Percentiles rank a stretch among this genome's conserved stretches.
Conservation (phyloP, 2,113 vertebrate genomes). For the Plecotus auritus region DNA sequence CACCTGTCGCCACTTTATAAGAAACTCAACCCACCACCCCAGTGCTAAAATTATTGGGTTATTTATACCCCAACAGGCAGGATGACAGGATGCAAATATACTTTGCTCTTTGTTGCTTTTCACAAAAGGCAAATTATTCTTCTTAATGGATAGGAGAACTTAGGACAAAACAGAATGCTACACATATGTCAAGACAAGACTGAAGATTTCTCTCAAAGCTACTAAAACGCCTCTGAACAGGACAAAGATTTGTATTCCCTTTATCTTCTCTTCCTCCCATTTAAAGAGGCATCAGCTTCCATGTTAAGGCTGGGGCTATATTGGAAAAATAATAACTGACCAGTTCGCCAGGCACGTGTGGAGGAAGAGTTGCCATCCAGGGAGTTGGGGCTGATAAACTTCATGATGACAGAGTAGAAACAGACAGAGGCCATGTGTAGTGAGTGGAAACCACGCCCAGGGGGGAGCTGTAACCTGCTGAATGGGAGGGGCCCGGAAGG, state of each 20-base stretch:
- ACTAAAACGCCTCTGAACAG: slow-evolving; percentile 46
- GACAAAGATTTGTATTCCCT: slow-evolving; percentile 26
- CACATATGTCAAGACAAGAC: background rate
- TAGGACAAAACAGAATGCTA: slow-evolving; percentile 36
- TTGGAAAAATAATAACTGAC: background rate
- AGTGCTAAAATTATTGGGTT: slow-evolving; percentile 63
- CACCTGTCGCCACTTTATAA: slow-evolving; percentile 79
- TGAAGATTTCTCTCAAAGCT: background rate
- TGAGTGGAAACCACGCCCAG: background rate
- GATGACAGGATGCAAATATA: slow-evolving; percentile 56
- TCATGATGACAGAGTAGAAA: background rate
- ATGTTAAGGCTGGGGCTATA: background rate
- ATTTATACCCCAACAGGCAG: slow-evolving; percentile 69
- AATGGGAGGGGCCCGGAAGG: background rate
- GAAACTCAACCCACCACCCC: slow-evolving; percentile 56
- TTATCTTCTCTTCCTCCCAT: background rate
- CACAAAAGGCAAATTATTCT: slow-evolving; percentile 47
- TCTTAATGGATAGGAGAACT: slow-evolving; percentile 27
- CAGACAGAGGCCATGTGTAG: background rate
- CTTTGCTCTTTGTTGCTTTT: slow-evolving; percentile 55
- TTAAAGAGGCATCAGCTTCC: background rate
- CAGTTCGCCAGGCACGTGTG: background rate
- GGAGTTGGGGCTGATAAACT: background rate
- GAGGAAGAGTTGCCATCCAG: background rate
- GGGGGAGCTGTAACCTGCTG: background rate